phyloP scores from a whole-genome alignment of 2,797 vertebrate species.

The Leucoraja ocellata region DNA sequence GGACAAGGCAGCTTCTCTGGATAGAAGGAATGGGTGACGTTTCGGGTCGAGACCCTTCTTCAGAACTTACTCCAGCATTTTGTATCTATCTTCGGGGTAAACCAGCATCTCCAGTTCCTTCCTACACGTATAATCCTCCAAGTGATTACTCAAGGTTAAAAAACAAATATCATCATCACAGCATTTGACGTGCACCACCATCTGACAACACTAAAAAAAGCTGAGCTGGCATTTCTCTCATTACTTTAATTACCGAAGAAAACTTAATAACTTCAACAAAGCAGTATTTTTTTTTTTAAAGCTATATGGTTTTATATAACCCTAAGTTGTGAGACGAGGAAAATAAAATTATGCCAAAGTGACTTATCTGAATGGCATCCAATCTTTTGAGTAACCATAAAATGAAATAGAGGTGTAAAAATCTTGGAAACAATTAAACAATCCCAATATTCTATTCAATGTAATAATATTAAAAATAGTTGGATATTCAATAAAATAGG shows the following conservation, averaged over 20 bases:
- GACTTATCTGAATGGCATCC: background rate
- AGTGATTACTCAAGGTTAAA: background rate
- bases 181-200: no score
- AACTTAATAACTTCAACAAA: constrained; percentile 15
- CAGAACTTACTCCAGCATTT: no score
- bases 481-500: background rate
- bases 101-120: no score
- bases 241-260: background rate
- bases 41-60: no score
- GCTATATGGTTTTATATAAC: background rate
- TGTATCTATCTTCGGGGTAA: no score
- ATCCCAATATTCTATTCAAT: background rate
- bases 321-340: constrained; percentile 1
- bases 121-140: no score
- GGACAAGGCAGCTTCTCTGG: no score
- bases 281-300: background rate
- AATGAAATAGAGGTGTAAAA: background rate
- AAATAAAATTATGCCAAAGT: background rate
- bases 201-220: background rate
- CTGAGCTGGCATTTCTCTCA: background rate
- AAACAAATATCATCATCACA: background rate
- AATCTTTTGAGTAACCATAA: background rate
- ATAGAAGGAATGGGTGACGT: no score
- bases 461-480: background rate
- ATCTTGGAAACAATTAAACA: background rate